Conservation (phyloP, 53 echinoderm and acorn worm species). For the Paelopatides confundens region DNA sequence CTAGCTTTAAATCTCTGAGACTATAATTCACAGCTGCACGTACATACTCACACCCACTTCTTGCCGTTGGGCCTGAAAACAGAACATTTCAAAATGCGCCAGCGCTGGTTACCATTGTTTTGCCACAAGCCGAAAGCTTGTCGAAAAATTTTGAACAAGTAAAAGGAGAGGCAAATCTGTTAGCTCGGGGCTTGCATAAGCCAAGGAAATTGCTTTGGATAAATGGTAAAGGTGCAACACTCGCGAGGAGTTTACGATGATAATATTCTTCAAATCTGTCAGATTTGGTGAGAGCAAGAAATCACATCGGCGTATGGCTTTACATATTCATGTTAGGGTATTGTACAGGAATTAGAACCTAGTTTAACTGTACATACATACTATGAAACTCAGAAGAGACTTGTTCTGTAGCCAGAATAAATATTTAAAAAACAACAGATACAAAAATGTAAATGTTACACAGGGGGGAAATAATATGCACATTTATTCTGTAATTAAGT, state of each 20-base stretch:
- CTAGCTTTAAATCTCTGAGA: conserved; percentile 2
- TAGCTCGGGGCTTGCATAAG: conserved; percentile 52
- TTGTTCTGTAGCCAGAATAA: not conserved
- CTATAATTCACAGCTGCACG: not conserved
- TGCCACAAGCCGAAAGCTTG: conserved; percentile 43
- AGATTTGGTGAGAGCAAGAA: conserved; percentile 36
- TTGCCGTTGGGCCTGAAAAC: conserved; percentile 28
- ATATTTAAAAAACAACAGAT: not conserved
- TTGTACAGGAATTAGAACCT: conserved; percentile 10
- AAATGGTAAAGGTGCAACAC: conserved; percentile 39
- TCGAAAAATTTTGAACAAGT: conserved; percentile 22
- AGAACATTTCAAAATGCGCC: conserved; percentile 28
- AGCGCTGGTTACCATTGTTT: conserved; percentile 29
- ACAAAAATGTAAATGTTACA: not conserved
- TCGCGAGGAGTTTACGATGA: conserved; percentile 29
- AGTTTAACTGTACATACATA: not conserved
- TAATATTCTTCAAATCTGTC: conserved; percentile 47
- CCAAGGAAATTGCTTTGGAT: conserved; percentile 48
- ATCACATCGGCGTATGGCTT: not conserved
- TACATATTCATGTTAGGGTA: conserved; percentile 39
- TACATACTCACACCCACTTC: conserved; percentile 39
- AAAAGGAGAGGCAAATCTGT: conserved; percentile 13
- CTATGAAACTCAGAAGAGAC: not conserved
- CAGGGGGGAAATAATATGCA: not conserved
- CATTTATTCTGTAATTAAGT: no score